Evolutionary conservation across 2,113 vertebrate species (phyloP).

Genomic region (Danionella cerebrum): DNA sequence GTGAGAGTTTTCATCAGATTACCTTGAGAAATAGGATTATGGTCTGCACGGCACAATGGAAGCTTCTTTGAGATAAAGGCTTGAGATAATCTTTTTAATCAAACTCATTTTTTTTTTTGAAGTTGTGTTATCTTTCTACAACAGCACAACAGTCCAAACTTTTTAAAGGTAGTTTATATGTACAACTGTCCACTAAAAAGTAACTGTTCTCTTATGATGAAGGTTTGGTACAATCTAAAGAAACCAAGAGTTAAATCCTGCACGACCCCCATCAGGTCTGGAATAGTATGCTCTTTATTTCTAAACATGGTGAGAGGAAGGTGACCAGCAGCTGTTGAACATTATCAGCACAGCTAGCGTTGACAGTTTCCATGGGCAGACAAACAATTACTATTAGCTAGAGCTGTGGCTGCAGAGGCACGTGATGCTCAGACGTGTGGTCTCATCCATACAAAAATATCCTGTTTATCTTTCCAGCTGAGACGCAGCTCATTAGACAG

Average conservation of each 20-base stretch:
- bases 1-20: too few relatives aligned
- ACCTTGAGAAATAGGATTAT: too few relatives aligned
- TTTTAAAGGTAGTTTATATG: too few relatives aligned
- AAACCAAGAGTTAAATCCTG: neutral
- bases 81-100: too few relatives aligned
- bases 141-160: too few relatives aligned
- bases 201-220: too few relatives aligned
- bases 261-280: neutral
- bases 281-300: neutral
- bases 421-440: neutral
- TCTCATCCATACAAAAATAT: constrained; percentile 4
- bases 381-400: constrained; percentile 6
- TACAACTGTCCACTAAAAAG: too few relatives aligned
- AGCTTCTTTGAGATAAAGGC: too few relatives aligned
- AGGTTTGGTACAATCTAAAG: neutral
- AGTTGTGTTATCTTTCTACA: too few relatives aligned
- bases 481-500: constrained; percentile 29
- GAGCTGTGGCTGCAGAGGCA: neutral
- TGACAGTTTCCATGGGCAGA: neutral
- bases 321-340: neutral
- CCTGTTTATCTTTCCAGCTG: constrained; percentile 12
- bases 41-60: too few relatives aligned
- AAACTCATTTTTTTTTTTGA: too few relatives aligned
- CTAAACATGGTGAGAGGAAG: too few relatives aligned
- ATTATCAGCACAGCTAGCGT: neutral